Percentiles rank a stretch among this genome's conserved stretches.
Evolutionary conservation across 2,888 invertebrate species (phyloP).

Genomic region (Tiliacea citrago): DNA sequence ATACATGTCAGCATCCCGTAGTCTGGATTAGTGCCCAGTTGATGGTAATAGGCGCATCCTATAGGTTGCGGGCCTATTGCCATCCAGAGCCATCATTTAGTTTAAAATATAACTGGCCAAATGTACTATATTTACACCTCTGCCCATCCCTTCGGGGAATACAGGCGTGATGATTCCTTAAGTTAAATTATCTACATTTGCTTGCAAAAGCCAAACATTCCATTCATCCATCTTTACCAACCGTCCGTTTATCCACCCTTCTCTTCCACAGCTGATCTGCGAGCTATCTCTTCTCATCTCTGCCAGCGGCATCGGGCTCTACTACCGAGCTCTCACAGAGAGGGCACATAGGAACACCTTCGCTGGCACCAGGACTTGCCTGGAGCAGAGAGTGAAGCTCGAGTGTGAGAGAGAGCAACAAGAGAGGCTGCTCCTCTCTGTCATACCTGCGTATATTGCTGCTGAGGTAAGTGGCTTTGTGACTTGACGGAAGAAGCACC

Average conservation of each 20-base stretch:
- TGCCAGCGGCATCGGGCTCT: slow-evolving; percentile 95
- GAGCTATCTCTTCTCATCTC: slow-evolving; percentile 94
- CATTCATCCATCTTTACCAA: too few species aligned
- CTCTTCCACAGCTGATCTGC: slow-evolving; percentile 92
- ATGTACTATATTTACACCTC: too few species aligned
- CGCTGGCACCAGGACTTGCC: slow-evolving; percentile 96
- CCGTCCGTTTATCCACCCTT: neutral
- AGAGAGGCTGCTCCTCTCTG: slow-evolving; percentile 97
- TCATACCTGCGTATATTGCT: slow-evolving; percentile 98
- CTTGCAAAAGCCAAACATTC: too few species aligned
- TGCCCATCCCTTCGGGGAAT: too few species aligned
- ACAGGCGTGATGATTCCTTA: too few species aligned
- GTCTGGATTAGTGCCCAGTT: neutral
- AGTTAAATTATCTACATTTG: neutral
- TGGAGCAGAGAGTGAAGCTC: slow-evolving; percentile 97
- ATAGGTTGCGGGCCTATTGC: too few species aligned
- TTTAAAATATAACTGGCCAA: neutral
- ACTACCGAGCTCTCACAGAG: slow-evolving; percentile 97
- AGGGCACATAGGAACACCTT: slow-evolving; percentile 97
- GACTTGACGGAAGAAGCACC: too few species aligned
- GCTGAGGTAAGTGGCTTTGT: slow-evolving; percentile 93
- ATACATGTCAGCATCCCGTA: neutral
- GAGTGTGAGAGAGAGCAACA: slow-evolving; percentile 98
- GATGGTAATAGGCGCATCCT: neutral
- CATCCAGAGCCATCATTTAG: too few species aligned